Conservation (phyloP, 2,888 invertebrate genomes). For the Mamestra brassicae region DNA sequence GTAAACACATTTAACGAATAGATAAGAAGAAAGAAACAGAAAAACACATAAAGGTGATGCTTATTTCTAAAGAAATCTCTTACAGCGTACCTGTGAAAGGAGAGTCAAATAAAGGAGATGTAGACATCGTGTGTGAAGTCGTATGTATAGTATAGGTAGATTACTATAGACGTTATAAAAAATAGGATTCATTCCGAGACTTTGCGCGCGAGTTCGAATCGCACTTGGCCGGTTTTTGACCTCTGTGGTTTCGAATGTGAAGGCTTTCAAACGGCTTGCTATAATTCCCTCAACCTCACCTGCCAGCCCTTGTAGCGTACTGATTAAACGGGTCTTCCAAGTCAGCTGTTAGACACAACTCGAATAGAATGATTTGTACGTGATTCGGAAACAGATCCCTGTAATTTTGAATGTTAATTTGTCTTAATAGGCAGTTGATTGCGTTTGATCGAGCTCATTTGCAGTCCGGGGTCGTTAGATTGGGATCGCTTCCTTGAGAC, state of each 20-base stretch:
- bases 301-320: slow-evolving; percentile 58
- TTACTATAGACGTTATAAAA: too few species aligned
- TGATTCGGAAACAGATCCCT: slow-evolving; percentile 60
- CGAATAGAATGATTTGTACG: slow-evolving; percentile 59
- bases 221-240: background rate
- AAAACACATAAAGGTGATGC: too few species aligned
- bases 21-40: too few species aligned
- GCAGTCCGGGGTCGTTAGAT: slow-evolving; percentile 32
- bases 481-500: slow-evolving; percentile 39
- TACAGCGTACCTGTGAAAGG: too few species aligned
- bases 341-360: slow-evolving; percentile 59
- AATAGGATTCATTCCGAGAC: too few species aligned
- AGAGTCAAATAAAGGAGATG: too few species aligned
- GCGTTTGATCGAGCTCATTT: slow-evolving; percentile 54
- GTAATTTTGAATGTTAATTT: slow-evolving; percentile 66
- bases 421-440: slow-evolving; percentile 61
- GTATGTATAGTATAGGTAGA: too few species aligned
- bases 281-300: slow-evolving; percentile 7
- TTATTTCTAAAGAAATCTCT: too few species aligned
- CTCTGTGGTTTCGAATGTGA: too few species aligned
- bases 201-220: too few species aligned
- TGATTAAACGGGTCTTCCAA: slow-evolving; percentile 54
- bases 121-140: too few species aligned
- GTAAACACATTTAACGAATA: too few species aligned
- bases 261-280: background rate